A percentile compares a stretch with the other conserved stretches of the same genome.
Evolutionary conservation across 2,888 invertebrate species (phyloP).

Genomic region (Drosophila paucipuncta): DNA sequence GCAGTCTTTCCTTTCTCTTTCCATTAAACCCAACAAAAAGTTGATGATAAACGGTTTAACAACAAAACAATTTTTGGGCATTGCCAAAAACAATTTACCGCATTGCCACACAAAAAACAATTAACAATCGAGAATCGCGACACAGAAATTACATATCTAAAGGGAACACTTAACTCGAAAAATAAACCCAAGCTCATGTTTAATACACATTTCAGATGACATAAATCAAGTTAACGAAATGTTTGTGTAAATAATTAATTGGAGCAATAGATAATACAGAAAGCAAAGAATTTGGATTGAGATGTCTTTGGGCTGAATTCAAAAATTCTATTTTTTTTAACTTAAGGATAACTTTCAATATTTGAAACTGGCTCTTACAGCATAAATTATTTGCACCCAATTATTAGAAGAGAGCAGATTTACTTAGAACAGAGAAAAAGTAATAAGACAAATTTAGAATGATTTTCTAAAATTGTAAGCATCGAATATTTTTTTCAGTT

Average conservation of each 20-base stretch:
- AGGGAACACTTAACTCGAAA: conserved; percentile 16
- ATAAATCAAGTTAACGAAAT: background rate
- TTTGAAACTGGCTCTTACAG: background rate
- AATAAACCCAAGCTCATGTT: background rate
- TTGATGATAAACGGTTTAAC: conserved; percentile 11
- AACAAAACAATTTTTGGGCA: conserved; percentile 31
- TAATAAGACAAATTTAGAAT: conserved; percentile 41
- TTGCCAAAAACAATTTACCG: conserved; percentile 23
- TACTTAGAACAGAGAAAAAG: conserved; percentile 12
- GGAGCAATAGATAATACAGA: background rate
- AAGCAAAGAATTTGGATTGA: background rate
- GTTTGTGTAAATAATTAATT: background rate
- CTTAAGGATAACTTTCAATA: background rate
- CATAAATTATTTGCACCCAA: background rate
- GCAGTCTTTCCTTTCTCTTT: conserved; percentile 30
- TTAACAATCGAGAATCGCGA: conserved; percentile 10
- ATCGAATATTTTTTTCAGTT: conserved; percentile 23
- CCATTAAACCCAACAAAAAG: background rate
- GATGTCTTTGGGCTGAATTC: background rate
- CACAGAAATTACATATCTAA: conserved; percentile 29
- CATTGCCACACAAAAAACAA: conserved; percentile 26
- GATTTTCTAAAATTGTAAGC: conserved; percentile 35
- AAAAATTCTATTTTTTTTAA: background rate
- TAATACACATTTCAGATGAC: conserved; percentile 4
- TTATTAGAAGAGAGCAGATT: background rate